Evolutionary conservation across 2,113 vertebrate species (phyloP).

Genomic region (Vulpes vulpes): DNA sequence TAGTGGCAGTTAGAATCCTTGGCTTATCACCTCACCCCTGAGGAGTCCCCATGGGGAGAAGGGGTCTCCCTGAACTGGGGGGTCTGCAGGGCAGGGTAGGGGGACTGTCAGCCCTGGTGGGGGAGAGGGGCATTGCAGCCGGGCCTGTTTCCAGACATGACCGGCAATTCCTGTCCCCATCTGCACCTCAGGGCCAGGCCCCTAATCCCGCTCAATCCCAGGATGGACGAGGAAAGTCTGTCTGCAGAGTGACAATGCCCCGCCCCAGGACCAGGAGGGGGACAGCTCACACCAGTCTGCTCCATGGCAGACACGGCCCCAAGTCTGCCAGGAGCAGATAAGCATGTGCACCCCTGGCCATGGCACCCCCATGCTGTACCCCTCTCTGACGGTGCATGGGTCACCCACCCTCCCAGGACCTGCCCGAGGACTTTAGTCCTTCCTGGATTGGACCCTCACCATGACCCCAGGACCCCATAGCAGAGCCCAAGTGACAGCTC

Average conservation of each 20-base stretch:
- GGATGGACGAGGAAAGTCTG: too few species aligned
- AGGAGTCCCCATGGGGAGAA: not conserved
- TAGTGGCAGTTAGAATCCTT: not conserved
- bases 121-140: not conserved
- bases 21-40: not conserved
- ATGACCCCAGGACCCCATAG: not conserved
- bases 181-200: not conserved
- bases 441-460: not conserved
- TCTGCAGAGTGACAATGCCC: not conserved
- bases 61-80: not conserved
- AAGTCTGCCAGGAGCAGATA: not conserved
- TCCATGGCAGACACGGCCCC: not conserved
- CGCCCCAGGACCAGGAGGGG: not conserved
- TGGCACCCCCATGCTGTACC: not conserved
- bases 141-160: not conserved
- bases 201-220: too few species aligned
- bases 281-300: fast-evolving
- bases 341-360: not conserved
- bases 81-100: too few species aligned
- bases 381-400: not conserved
- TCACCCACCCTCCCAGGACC: not conserved
- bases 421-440: not conserved
- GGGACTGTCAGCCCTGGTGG: too few species aligned
- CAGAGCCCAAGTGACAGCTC: too few species aligned
- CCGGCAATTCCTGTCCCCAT: not conserved